phyloP scores from a whole-genome alignment of 1,140 invertebrate species.

The Drosophila setifemur region DNA sequence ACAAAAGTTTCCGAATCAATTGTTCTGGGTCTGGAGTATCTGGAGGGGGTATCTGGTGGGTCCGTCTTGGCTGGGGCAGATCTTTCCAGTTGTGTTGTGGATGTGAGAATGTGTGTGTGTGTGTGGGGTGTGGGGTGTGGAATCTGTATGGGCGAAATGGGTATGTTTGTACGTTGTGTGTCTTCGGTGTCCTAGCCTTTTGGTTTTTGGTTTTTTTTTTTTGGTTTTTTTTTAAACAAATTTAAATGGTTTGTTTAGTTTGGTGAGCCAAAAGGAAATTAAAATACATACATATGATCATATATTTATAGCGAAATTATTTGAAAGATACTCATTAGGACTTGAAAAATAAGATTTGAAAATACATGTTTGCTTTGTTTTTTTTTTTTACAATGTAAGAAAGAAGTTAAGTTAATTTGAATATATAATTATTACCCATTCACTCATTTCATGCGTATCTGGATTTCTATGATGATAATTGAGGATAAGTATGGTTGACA shows the following conservation, averaged over 20 bases:
- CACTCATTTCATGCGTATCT: conserved; percentile 99
- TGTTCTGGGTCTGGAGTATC: too few species aligned
- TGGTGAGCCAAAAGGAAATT: conserved; percentile 7
- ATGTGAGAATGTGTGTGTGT: too few species aligned
- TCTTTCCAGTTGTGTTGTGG: conserved; percentile 32
- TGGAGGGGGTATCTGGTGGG: not conserved
- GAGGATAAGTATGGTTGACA: conserved; percentile 98
- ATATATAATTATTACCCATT: conserved; percentile 90
- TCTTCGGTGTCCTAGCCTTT: conserved; percentile 25
- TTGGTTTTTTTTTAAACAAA: conserved; percentile 35
- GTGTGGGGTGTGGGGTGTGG: conserved; percentile 15
- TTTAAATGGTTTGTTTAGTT: conserved; percentile 33
- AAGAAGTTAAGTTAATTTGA: conserved; percentile 78
- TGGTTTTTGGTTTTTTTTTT: too few species aligned
- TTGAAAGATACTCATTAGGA: too few species aligned
- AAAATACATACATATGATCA: conserved; percentile 13
- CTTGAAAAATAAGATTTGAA: conserved; percentile 29
- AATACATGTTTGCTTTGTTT: conserved; percentile 4
- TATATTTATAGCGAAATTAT: too few species aligned
- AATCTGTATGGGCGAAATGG: conserved; percentile 22
- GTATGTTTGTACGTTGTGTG: conserved; percentile 22
- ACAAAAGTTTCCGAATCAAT: too few species aligned
- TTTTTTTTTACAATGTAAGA: conserved; percentile 31
- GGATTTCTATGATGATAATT: conserved; percentile 99
- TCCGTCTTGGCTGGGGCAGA: conserved; percentile 27